These are phyloP conservation scores for Sphaeridia pumilis DNA, from an alignment of 2,888 invertebrate species.

Conservation along the genomic window DNA sequence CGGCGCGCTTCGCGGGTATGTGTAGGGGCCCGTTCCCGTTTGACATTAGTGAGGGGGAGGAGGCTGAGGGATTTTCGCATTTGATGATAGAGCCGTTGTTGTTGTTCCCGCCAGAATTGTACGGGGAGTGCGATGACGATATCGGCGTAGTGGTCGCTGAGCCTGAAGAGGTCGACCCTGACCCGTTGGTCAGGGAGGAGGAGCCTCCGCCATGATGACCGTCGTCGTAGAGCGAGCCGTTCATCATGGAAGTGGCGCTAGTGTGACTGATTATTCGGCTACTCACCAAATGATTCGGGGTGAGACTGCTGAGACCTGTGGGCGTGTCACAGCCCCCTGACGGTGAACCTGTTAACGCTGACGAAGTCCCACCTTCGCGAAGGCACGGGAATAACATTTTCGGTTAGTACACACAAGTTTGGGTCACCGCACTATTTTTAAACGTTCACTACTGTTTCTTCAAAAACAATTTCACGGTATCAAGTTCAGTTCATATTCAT, in stretches of 20 bases:
- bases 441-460: too few relatives aligned
- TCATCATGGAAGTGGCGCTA: conserved; percentile 28
- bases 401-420: too few relatives aligned
- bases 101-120: conserved; percentile 24
- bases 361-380: conserved; percentile 36
- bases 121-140: conserved; percentile 32
- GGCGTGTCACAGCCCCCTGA: conserved; percentile 32
- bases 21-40: conserved; percentile 32
- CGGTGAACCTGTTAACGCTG: conserved; percentile 27
- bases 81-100: conserved; percentile 14
- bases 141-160: conserved; percentile 33
- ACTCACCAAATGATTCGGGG: conserved; percentile 18
- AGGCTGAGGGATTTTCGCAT: conserved; percentile 27
- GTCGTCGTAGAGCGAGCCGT: conserved; percentile 34
- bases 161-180: conserved; percentile 27
- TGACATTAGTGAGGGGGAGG: conserved; percentile 30
- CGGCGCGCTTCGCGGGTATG: conserved; percentile 32
- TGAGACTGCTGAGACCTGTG: conserved; percentile 13
- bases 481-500: too few relatives aligned
- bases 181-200: conserved; percentile 20
- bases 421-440: too few relatives aligned
- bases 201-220: conserved; percentile 24
- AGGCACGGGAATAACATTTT: conserved; percentile 36
- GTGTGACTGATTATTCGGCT: conserved; percentile 19
- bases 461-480: too few relatives aligned